Conservation (phyloP, 2,113 vertebrate species). For the Talpa occidentalis region DNA sequence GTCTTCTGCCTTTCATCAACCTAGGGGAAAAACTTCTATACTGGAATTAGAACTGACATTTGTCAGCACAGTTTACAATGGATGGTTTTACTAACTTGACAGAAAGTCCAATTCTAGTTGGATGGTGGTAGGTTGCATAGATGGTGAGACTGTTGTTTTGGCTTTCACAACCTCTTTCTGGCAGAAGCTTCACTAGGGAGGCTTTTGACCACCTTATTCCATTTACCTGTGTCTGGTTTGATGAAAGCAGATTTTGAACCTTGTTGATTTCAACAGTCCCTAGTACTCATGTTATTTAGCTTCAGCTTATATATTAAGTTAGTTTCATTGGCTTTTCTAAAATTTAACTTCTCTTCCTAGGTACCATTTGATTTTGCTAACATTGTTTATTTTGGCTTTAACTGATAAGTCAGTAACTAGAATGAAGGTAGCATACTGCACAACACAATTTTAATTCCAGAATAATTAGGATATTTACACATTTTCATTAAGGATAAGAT, state of each 20-base stretch:
- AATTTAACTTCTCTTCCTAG: background rate
- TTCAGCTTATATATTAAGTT: slow-evolving; percentile 45
- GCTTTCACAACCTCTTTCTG: background rate
- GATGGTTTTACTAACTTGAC: slow-evolving; percentile 65
- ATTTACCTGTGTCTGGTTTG: slow-evolving; percentile 26
- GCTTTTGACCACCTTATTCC: background rate
- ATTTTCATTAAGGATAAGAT: background rate
- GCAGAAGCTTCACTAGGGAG: background rate
- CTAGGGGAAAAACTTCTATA: slow-evolving; percentile 53
- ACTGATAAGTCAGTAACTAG: background rate
- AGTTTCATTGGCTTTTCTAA: slow-evolving; percentile 34
- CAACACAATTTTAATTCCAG: background rate
- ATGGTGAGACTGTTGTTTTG: background rate
- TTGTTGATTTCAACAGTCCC: slow-evolving; percentile 13
- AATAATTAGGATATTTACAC: slow-evolving; percentile 20
- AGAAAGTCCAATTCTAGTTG: slow-evolving; percentile 44
- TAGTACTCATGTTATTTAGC: background rate
- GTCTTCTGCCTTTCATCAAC: slow-evolving; percentile 68
- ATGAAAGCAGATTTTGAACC: slow-evolving; percentile 47
- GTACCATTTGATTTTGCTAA: background rate
- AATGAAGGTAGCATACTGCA: background rate
- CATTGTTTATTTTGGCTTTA: slow-evolving; percentile 18
- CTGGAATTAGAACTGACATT: slow-evolving; percentile 72
- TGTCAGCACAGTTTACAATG: slow-evolving; percentile 62
- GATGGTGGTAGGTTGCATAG: slow-evolving; percentile 40